Conservation (phyloP, 2,888 invertebrate species). For the Lasioglossum oenotherae region DNA sequence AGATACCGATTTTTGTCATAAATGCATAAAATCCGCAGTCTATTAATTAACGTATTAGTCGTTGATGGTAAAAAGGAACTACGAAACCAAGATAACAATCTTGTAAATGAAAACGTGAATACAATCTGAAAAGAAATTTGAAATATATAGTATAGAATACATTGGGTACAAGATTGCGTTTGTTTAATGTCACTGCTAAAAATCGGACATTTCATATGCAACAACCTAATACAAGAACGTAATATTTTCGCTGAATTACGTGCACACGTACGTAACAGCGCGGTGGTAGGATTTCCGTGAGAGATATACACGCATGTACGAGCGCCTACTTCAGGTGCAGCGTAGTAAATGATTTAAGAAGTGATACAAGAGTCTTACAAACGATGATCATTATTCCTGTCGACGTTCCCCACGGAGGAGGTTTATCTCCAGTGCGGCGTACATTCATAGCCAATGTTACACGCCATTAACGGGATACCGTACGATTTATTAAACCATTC, state of each 20-base stretch:
- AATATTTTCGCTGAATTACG: background rate
- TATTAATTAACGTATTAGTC: no score
- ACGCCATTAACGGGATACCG: background rate
- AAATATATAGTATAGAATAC: no score
- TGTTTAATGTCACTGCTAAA: no score
- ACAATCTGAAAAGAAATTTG: no score
- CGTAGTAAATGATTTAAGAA: constrained; percentile 18
- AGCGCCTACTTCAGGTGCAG: background rate
- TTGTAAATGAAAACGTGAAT: no score
- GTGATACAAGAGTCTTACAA: constrained; percentile 11
- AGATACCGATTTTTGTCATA: no score
- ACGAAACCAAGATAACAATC: no score
- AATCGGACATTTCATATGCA: no score
- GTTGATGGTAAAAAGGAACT: no score
- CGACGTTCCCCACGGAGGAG: constrained; percentile 8
- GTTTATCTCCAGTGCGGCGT: background rate
- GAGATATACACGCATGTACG: background rate
- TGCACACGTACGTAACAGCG: background rate
- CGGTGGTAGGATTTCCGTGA: background rate
- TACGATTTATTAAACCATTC: constrained; percentile 10
- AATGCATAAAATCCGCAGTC: no score
- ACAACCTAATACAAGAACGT: background rate
- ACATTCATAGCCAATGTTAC: constrained; percentile 12
- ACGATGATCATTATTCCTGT: constrained; percentile 32
- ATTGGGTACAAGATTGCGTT: no score